These are phyloP conservation scores for Mormyrus hasselquistii DNA, from an alignment of 2,797 vertebrate species.

Conservation along the genomic window DNA sequence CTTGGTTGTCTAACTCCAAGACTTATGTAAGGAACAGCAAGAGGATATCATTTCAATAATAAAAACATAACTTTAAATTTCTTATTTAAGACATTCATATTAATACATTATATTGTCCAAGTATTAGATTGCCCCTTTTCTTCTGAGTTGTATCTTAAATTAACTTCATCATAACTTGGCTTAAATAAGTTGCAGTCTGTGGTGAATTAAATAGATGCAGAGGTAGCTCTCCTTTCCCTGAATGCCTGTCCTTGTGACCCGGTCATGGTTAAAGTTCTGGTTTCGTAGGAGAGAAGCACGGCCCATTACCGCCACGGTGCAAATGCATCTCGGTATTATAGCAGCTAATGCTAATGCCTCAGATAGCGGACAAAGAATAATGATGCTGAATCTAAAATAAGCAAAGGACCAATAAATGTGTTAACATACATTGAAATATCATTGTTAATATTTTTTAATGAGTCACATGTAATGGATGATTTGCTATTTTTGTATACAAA, in stretches of 20 bases:
- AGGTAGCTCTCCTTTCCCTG: not conserved
- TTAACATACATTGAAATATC: slow-evolving; percentile 18
- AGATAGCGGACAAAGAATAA: not conserved
- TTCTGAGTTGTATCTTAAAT: not conserved
- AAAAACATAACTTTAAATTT: not conserved
- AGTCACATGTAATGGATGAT: not conserved
- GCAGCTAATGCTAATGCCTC: not conserved
- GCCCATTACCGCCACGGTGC: not conserved
- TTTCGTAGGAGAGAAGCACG: not conserved
- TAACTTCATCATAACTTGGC: not conserved
- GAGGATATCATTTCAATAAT: not conserved
- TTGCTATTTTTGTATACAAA: not conserved
- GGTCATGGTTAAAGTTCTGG: not conserved
- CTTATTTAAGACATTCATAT: not conserved
- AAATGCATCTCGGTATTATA: not conserved
- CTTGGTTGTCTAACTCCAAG: not conserved
- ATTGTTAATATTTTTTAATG: slow-evolving; percentile 20
- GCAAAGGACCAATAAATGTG: slow-evolving; percentile 16
- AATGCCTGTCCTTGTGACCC: not conserved
- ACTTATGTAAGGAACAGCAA: not conserved
- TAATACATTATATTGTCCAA: not conserved
- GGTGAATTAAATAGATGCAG: not conserved
- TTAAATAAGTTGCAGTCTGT: not conserved
- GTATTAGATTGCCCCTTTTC: not conserved
- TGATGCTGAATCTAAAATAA: not conserved